Evolutionary conservation across 2,797 vertebrate species (phyloP), one percentile per base, ranked within the genome.

Genomic region (Stomatorhinus walkeri): DNA sequence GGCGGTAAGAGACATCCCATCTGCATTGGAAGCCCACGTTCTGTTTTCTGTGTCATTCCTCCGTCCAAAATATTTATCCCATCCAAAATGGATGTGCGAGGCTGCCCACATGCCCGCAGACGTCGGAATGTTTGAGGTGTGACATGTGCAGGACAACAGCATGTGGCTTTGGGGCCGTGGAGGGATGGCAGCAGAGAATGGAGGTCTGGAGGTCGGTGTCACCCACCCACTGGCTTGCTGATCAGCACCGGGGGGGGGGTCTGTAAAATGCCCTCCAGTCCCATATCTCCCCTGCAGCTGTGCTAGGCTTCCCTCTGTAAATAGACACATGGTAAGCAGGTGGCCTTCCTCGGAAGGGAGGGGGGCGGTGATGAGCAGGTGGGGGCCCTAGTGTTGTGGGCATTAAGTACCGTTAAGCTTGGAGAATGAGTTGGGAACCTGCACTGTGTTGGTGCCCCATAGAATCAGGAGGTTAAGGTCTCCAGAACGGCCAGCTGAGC

Each of bases 231-330:
- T 56, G 24, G 40, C 3, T 64, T 72, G 28, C 24, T 36, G 64
- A 61, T 61, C 3, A 22, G n/a, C n/a, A 24, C 22, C 1, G 3
- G 14, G 19, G n/a, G 8, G 68, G 68, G 28, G 28, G 10, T 72
- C 28, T 76, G 10, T 40, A 19, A 79, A 28, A 64, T 64, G 22
- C 12, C 7, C 76, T 2, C 61, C 49, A 43, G 59, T 46, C 28
- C 52, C 72, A 89, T 89, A 86, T 87, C 84, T 51, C 79, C 87
- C 22, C 46, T 43, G 84, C 90, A 89, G 72, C 89, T 89, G 89
- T 91, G 89, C 87, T 88, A 10, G 89, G 24, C 89, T 89, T 88
- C 61, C 89, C 10, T 72, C 64, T 56, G 68, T 89, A 89, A 89
- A 87, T 14, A 87, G 64, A 49, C 22, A 46, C 68, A 19, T 3